phyloP scores from a whole-genome alignment of 2,797 vertebrate species.

The Spinus olivaceus region DNA sequence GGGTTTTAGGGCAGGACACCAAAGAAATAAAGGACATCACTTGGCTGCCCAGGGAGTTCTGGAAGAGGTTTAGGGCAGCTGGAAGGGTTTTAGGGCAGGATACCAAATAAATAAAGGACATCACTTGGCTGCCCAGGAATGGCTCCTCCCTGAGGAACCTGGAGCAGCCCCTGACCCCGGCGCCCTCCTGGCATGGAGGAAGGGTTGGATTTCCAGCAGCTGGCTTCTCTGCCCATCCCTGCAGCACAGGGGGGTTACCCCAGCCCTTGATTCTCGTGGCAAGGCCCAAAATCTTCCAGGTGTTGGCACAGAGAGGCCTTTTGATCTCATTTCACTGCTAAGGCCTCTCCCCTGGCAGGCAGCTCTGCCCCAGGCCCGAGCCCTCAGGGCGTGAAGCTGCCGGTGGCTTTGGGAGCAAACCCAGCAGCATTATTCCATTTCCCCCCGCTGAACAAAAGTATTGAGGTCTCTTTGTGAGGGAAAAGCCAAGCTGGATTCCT shows the following conservation, averaged over 20 bases:
- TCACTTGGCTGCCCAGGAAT: neutral
- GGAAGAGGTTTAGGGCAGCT: neutral
- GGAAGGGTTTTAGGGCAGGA: neutral
- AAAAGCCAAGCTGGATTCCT: slow-evolving; percentile 11
- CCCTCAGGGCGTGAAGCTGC: neutral
- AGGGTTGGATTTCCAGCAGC: neutral
- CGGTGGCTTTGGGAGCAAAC: neutral
- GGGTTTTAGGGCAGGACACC: too few relatives aligned
- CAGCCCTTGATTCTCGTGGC: neutral
- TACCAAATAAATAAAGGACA: neutral
- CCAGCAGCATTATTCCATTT: neutral
- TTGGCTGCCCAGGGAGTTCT: too few relatives aligned
- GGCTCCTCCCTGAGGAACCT: neutral
- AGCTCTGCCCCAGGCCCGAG: neutral
- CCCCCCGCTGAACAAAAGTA: slow-evolving; percentile 13
- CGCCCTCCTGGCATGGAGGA: neutral
- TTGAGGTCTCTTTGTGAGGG: slow-evolving; percentile 57
- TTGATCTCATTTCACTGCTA: neutral
- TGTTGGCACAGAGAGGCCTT: neutral
- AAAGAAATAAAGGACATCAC: too few relatives aligned
- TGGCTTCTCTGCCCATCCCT: neutral
- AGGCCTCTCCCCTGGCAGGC: neutral
- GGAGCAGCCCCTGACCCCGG: neutral
- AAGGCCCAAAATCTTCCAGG: neutral
- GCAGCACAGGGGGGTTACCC: neutral